Evolutionary conservation across 2,888 invertebrate genomes (phyloP).

Genomic region (Chaitophorus viminalis): DNA sequence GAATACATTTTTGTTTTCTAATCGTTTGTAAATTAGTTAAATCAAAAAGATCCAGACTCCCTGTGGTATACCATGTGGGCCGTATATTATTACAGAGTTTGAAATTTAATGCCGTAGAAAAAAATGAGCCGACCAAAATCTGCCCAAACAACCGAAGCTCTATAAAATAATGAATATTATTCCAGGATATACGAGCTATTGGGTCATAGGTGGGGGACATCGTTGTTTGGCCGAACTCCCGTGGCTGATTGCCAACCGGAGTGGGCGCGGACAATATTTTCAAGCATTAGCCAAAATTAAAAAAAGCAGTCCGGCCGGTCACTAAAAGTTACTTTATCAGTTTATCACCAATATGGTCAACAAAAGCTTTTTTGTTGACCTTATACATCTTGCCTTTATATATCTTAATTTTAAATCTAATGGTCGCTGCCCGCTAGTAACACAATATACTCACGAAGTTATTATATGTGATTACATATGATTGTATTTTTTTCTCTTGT

Average conservation of each 20-base stretch:
- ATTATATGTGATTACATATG: background rate
- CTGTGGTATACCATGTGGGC: background rate
- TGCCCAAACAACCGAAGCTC: conserved; percentile 1
- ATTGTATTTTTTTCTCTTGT: too few relatives aligned
- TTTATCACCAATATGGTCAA: conserved; percentile 12
- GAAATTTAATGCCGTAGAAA: conserved; percentile 29
- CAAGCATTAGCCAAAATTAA: conserved; percentile 43
- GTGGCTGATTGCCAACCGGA: conserved; percentile 55
- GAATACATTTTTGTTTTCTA: background rate
- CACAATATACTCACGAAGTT: background rate
- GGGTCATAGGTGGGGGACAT: conserved; percentile 20
- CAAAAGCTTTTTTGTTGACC: background rate
- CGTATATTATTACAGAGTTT: background rate
- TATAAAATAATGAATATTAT: conserved; percentile 33
- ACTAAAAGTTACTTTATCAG: conserved; percentile 23
- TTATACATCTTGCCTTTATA: too few relatives aligned
- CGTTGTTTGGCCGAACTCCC: conserved; percentile 40
- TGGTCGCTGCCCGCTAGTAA: background rate
- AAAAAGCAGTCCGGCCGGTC: conserved; percentile 18
- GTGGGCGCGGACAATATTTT: conserved; percentile 49
- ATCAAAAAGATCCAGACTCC: background rate
- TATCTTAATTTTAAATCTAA: background rate
- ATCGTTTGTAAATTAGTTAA: background rate
- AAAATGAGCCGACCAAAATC: background rate
- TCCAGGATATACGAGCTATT: conserved; percentile 24